Percentiles rank a stretch among this genome's conserved stretches.
Conservation (phyloP, 2,888 invertebrate genomes). For the Nebria salina region DNA sequence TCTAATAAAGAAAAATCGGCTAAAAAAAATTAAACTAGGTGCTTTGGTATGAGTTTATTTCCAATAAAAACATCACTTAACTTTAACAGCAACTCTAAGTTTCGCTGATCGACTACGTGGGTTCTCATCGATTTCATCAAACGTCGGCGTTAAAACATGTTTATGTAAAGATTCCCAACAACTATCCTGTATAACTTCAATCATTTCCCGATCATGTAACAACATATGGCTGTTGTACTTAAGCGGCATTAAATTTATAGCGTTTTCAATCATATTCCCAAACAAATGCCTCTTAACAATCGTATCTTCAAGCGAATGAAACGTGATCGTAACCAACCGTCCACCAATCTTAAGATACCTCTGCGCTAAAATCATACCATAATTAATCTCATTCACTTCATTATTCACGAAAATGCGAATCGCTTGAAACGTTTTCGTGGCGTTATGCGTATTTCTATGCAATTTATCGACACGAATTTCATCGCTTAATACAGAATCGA, state of each 20-base stretch:
- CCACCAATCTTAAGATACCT: conserved; percentile 82
- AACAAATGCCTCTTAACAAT: conserved; percentile 90
- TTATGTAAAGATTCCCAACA: conserved; percentile 84
- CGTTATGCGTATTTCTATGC: conserved; percentile 79
- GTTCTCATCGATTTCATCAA: conserved; percentile 79
- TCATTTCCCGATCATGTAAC: conserved; percentile 68
- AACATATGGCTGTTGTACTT: conserved; percentile 74
- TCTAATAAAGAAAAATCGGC: no score
- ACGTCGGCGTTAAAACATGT: conserved; percentile 79
- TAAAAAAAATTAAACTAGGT: not conserved
- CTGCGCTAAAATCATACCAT: conserved; percentile 81
- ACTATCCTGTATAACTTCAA: conserved; percentile 70
- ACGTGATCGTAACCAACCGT: conserved; percentile 82
- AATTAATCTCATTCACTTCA: conserved; percentile 94
- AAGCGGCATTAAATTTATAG: conserved; percentile 76
- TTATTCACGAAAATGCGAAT: conserved; percentile 95
- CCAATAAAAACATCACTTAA: conserved; percentile 61
- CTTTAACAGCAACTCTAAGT: conserved; percentile 82
- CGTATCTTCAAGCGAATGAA: conserved; percentile 94
- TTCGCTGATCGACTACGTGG: conserved; percentile 91
- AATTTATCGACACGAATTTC: conserved; percentile 75
- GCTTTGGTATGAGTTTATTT: conserved; percentile 15
- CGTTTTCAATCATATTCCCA: conserved; percentile 78
- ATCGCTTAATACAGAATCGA: conserved; percentile 64
- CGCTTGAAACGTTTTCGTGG: conserved; percentile 94